These are phyloP conservation scores for Julus scandinavius DNA, from an alignment of 2,888 invertebrate species.

Conservation along the genomic window DNA sequence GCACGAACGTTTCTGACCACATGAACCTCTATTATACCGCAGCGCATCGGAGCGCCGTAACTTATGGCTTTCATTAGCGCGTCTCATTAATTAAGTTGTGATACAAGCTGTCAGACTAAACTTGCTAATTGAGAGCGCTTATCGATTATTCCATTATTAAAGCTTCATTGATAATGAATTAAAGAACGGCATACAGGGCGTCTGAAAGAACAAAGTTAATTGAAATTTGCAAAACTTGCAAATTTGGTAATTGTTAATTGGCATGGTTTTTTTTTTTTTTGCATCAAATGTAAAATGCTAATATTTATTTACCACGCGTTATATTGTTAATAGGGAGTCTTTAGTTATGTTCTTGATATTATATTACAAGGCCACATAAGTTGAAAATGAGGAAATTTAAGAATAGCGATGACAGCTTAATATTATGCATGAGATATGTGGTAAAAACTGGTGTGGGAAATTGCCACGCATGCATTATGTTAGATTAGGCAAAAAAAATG, in stretches of 20 bases:
- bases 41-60: neutral
- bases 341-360: neutral
- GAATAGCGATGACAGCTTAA: constrained; percentile 35
- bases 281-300: too few species aligned
- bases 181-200: neutral
- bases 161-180: neutral
- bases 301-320: too few species aligned
- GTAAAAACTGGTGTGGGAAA: neutral
- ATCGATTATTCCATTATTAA: constrained; percentile 31
- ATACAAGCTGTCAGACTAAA: constrained; percentile 43
- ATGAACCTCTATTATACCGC: constrained; percentile 24
- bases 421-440: neutral
- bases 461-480: neutral
- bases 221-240: too few species aligned
- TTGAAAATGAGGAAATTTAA: neutral
- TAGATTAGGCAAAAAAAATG: neutral
- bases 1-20: constrained; percentile 20
- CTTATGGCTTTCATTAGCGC: constrained; percentile 8
- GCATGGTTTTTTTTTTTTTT: too few species aligned
- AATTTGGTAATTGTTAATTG: too few species aligned
- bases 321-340: neutral
- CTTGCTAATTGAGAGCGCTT: constrained; percentile 40
- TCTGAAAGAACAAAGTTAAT: too few species aligned
- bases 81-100: constrained; percentile 43
- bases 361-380: neutral